A percentile compares a stretch with the other conserved stretches of the same genome.
Evolutionary conservation across 2,113 vertebrate genomes (phyloP).

Genomic region (Megalops atlanticus): DNA sequence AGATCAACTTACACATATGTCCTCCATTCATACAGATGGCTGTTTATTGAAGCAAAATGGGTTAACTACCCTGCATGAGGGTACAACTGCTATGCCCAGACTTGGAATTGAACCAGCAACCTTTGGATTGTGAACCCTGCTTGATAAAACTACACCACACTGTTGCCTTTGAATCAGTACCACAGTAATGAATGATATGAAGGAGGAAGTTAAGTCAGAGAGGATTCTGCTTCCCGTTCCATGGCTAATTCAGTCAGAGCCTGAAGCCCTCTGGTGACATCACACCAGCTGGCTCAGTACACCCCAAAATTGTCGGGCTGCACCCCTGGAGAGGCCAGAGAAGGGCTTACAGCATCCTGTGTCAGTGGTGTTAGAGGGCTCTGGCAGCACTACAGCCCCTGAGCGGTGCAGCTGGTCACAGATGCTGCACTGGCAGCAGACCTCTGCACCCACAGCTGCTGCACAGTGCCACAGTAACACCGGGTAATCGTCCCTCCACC

Average conservation of each 20-base stretch:
- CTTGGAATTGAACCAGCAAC: too few species aligned
- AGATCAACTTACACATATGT: too few species aligned
- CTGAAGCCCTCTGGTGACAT: conserved; percentile 48
- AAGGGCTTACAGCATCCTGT: neutral
- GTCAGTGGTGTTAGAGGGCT: neutral
- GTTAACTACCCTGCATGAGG: too few species aligned
- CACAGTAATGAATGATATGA: too few species aligned
- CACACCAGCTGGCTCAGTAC: neutral
- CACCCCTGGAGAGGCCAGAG: neutral
- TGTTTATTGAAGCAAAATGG: too few species aligned
- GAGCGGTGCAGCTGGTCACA: neutral
- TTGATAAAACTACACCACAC: too few species aligned
- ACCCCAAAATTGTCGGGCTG: neutral
- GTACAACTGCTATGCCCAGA: too few species aligned
- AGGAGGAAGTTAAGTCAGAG: too few species aligned
- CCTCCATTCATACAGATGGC: too few species aligned
- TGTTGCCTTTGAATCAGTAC: too few species aligned
- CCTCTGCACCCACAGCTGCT: neutral
- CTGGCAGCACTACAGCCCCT: neutral
- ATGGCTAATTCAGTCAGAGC: conserved; percentile 51
- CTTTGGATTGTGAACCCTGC: too few species aligned
- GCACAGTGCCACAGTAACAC: neutral
- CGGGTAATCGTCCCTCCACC: neutral
- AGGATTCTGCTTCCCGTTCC: conserved; percentile 43
- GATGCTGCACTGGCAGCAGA: neutral